Base-by-base conservation (phyloP, 2,888 invertebrate species). In the Polyommatus iphigenia region DNA sequence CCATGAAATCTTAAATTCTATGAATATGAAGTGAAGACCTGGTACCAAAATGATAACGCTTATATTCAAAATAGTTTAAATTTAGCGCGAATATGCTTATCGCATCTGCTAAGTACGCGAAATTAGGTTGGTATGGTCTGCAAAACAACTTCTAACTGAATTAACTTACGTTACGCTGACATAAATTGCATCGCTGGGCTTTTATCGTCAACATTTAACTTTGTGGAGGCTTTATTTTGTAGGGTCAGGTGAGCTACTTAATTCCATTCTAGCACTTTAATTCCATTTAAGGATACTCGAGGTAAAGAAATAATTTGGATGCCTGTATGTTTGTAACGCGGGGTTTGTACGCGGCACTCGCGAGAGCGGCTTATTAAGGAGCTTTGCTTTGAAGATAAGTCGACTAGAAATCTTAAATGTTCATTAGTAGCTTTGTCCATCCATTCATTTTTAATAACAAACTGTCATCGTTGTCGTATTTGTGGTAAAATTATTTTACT, bases 81-180 rank as follows among this genome's bases (percentile, higher is more conserved):
- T 78, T 79, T 77, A 77, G 54, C 29, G 75, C 67, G 29, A 77
- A 59, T 71, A 76, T 20, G 71, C 71, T 72, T 77, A 77, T 77
- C 77, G 77, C 72, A 77, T 77, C 77, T 72, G 72, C 72, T 77
- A 77, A 77, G 72, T 77, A 77, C 59, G 29, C 46, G 76, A 76
- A 71, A 62, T 72, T 72, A 73, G 76, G 72, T 72, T 77, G 76
- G 78, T 78, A 78, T 76, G 79, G 59, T 80, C 73, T 72, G 76
- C 77, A 80, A 81, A 73, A 77, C 76, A 80, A 79, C 59, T 80
- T 75, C 77, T 81, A 79, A 79, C 79, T 78, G 77, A 80, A 80
- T 81, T 80, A 79, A 81, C 77, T 79, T 78, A 80, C 80, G 78
- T 79, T 81, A 78, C 77, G 71, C 80, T 78, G 77, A 79, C 81